Percentiles rank a stretch among this genome's conserved stretches.
phyloP scores from a whole-genome alignment of 2,888 invertebrate genomes.

The Drosophila falleni region DNA sequence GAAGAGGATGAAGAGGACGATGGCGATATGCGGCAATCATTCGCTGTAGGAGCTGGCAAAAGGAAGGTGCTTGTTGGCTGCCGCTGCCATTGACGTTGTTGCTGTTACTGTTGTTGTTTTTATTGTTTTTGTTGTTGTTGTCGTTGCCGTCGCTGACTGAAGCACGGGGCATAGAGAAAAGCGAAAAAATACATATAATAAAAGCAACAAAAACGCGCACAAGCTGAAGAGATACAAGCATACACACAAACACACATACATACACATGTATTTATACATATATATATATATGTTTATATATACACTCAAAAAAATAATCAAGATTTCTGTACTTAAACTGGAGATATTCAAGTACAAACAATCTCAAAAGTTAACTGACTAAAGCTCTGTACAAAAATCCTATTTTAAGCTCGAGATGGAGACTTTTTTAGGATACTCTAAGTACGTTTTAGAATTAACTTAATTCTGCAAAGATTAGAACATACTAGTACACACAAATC shows the following conservation, averaged over 20 bases:
- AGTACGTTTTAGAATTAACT: no score
- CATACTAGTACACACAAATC: no score
- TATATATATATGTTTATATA: conserved; percentile 4
- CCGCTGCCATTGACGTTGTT: conserved; percentile 22
- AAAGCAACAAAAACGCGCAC: conserved; percentile 78
- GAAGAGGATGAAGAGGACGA: conserved; percentile 4
- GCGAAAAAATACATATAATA: conserved; percentile 77
- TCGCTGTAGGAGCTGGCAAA: conserved; percentile 58
- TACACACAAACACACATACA: conserved; percentile 38
- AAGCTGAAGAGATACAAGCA: conserved; percentile 69
- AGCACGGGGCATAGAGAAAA: conserved; percentile 71
- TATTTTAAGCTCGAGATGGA: no score
- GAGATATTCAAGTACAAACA: not conserved
- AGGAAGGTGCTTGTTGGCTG: conserved; percentile 56
- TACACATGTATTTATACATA: conserved; percentile 26
- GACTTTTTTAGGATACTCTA: no score
- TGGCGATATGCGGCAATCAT: conserved; percentile 32
- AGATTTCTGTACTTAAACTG: no score
- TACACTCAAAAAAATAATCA: not conserved
- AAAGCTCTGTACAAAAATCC: no score
- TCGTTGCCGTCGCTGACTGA: conserved; percentile 36
- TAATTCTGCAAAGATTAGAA: no score
- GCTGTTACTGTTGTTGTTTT: conserved; percentile 5
- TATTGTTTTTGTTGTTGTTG: conserved; percentile 12
- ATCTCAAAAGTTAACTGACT: no score